phyloP scores from a whole-genome alignment of 2,888 invertebrate species.

The Agrotis exclamationis region DNA sequence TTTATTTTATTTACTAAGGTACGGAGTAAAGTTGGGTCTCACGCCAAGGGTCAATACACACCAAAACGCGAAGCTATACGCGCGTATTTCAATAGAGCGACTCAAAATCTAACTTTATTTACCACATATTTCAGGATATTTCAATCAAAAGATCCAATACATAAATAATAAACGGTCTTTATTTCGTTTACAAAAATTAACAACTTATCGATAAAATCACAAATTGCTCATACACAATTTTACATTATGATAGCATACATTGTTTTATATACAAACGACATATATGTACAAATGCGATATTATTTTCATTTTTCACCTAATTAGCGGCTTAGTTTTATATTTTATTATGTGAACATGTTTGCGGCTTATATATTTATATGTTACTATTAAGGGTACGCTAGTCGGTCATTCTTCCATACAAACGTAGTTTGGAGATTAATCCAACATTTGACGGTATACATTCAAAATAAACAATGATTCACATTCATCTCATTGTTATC shows the following conservation, averaged over 20 bases:
- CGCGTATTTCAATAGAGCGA: too few relatives aligned
- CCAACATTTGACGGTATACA: too few relatives aligned
- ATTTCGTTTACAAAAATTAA: constrained; percentile 76
- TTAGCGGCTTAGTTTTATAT: constrained; percentile 14
- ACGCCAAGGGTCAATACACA: too few relatives aligned
- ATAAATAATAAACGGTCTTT: constrained; percentile 70
- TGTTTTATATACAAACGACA: constrained; percentile 63
- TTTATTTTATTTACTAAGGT: constrained; percentile 19
- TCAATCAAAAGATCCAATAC: constrained; percentile 37
- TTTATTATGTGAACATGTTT: constrained; percentile 14
- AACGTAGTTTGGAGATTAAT: too few relatives aligned
- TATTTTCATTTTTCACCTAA: constrained; percentile 37
- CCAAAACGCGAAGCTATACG: too few relatives aligned
- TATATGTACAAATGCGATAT: constrained; percentile 54
- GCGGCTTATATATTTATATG: constrained; percentile 5
- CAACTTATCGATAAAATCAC: constrained; percentile 76
- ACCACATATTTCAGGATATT: not conserved
- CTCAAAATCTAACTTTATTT: too few relatives aligned
- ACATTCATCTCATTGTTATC: too few relatives aligned
- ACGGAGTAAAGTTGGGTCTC: too few relatives aligned
- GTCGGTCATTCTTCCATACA: too few relatives aligned
- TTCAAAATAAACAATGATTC: too few relatives aligned
- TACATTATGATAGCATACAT: constrained; percentile 61
- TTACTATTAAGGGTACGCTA: not conserved
- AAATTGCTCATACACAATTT: constrained; percentile 66